A percentile compares a stretch with the other conserved stretches of the same genome.
Conservation (phyloP, 1,140 invertebrate species). For the Melitaea cinxia region DNA sequence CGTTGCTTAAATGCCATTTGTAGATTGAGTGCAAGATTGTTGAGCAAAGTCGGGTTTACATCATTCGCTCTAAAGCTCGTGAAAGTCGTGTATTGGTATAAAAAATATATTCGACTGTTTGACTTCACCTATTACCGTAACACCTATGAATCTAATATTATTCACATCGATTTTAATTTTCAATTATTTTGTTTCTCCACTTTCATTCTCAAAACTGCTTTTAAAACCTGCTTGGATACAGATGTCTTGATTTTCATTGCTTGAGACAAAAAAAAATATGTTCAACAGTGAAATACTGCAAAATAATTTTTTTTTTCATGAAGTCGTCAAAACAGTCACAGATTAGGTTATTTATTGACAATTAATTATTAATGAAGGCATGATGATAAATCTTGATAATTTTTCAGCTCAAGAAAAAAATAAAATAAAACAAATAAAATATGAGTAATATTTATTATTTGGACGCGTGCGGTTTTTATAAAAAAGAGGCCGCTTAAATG, state of each 20-base stretch:
- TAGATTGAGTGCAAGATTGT: slow-evolving; percentile 29
- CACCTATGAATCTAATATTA: neutral
- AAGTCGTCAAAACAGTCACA: too few species aligned
- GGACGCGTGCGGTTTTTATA: neutral
- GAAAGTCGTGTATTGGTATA: slow-evolving; percentile 3
- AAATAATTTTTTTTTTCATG: too few species aligned
- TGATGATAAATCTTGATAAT: neutral
- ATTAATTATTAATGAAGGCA: neutral
- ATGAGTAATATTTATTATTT: neutral
- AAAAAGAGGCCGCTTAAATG: slow-evolving; percentile 3
- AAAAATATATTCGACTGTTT: neutral
- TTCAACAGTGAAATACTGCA: too few species aligned
- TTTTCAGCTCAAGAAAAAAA: neutral
- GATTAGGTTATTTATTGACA: too few species aligned
- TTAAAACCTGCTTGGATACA: too few species aligned
- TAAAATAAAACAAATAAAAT: neutral
- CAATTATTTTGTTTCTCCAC: too few species aligned
- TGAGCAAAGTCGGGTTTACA: slow-evolving; percentile 6
- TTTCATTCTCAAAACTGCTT: too few species aligned
- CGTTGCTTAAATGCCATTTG: slow-evolving; percentile 35
- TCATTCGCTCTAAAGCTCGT: slow-evolving; percentile 1
- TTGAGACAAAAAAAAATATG: too few species aligned
- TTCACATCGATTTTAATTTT: too few species aligned
- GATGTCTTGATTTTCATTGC: too few species aligned
- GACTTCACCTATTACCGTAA: neutral